phyloP scores from a whole-genome alignment of 2,113 vertebrate genomes.

The Anguilla japonica region DNA sequence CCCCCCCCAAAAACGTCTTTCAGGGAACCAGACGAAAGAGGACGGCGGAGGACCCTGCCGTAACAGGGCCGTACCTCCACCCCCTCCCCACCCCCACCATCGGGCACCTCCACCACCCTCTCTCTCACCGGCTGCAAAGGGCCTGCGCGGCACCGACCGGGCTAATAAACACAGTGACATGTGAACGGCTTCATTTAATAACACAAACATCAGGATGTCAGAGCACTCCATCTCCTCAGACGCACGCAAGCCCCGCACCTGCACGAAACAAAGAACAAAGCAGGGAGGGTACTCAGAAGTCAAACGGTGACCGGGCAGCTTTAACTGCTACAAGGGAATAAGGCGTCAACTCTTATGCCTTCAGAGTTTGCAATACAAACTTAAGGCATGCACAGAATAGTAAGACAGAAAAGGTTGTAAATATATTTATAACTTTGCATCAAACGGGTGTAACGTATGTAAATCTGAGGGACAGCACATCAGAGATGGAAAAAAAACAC shows the following conservation, averaged over 20 bases:
- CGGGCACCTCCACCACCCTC: not conserved
- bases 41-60: not conserved
- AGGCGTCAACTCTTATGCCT: not conserved
- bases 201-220: not conserved
- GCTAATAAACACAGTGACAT: not conserved
- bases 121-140: not conserved
- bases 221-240: not conserved
- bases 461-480: too few relatives aligned
- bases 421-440: conserved; percentile 3
- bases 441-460: too few relatives aligned
- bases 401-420: too few relatives aligned
- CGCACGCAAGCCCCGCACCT: too few relatives aligned
- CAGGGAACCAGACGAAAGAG: not conserved
- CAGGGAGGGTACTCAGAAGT: not conserved
- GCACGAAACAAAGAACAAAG: not conserved
- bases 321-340: not conserved
- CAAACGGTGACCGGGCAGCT: not conserved
- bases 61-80: not conserved
- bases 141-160: not conserved
- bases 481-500: too few relatives aligned
- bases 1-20: not conserved
- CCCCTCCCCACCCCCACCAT: not conserved
- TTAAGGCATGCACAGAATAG: too few relatives aligned
- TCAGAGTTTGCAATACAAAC: too few relatives aligned
- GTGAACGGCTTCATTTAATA: not conserved